Conservation (phyloP, 2,888 invertebrate species). For the Hemicrepidius hirtus region DNA sequence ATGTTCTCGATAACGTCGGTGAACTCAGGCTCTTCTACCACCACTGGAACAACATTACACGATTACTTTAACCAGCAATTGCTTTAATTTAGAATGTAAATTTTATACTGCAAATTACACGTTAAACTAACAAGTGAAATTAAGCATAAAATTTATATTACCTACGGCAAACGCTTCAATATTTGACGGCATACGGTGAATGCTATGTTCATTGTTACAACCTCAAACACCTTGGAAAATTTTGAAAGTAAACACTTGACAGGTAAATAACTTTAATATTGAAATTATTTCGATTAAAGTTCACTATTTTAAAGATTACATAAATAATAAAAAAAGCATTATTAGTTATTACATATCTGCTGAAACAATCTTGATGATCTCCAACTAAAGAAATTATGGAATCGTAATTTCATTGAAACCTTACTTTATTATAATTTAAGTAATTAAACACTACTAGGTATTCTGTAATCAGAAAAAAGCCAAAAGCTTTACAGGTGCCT, state of each 20-base stretch:
- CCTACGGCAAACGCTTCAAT: conserved; percentile 13
- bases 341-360: neutral
- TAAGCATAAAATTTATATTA: conserved; percentile 31
- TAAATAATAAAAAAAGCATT: no score
- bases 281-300: no score
- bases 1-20: conserved; percentile 93
- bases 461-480: conserved; percentile 8
- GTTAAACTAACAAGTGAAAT: conserved; percentile 34
- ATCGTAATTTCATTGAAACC: neutral
- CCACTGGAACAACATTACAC: conserved; percentile 49
- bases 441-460: neutral
- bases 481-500: conserved; percentile 22
- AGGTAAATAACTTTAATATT: neutral
- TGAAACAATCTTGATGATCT: neutral
- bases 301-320: no score
- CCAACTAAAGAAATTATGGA: no score
- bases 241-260: neutral
- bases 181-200: conserved; percentile 8
- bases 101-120: conserved; percentile 43
- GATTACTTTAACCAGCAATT: conserved; percentile 46
- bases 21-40: conserved; percentile 88
- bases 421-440: neutral
- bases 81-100: conserved; percentile 48
- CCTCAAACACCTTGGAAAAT: neutral
- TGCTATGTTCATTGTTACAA: no score